Percentiles rank a stretch among this genome's conserved stretches.
Evolutionary conservation across 2,888 invertebrate genomes (phyloP).

Genomic region (Polymixis lichenea): DNA sequence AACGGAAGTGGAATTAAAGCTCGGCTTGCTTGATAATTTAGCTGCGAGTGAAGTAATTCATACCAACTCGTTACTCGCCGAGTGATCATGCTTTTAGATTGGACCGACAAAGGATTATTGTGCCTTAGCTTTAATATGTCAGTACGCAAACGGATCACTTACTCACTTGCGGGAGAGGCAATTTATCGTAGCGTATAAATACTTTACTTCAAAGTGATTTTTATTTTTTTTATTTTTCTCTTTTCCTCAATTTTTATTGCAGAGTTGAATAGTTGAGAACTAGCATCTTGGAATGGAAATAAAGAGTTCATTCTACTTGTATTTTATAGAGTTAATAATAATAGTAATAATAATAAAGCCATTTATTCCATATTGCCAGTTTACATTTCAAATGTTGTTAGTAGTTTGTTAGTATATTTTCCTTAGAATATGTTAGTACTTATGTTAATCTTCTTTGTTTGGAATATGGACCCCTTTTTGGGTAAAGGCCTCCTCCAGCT

Average conservation of each 20-base stretch:
- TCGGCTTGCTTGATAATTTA: conserved; percentile 76
- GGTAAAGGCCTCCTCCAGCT: too few species aligned
- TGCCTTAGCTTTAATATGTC: conserved; percentile 32
- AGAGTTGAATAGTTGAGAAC: neutral
- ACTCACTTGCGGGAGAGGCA: conserved; percentile 10
- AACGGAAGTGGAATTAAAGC: conserved; percentile 80
- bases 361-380: too few species aligned
- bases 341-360: too few species aligned
- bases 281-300: neutral
- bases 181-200: neutral
- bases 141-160: conserved; percentile 33
- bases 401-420: too few species aligned
- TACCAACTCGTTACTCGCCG: conserved; percentile 72
- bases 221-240: too few species aligned
- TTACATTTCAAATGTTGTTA: too few species aligned
- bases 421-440: too few species aligned
- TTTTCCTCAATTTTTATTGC: too few species aligned
- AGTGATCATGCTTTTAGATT: conserved; percentile 70
- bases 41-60: conserved; percentile 71
- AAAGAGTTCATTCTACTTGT: too few species aligned
- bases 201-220: neutral
- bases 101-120: conserved; percentile 63
- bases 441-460: too few species aligned
- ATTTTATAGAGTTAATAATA: too few species aligned
- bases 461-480: too few species aligned